These are phyloP conservation scores for Pelmatolapia mariae DNA, from an alignment of 2,113 vertebrate species.

Conservation along the genomic window DNA sequence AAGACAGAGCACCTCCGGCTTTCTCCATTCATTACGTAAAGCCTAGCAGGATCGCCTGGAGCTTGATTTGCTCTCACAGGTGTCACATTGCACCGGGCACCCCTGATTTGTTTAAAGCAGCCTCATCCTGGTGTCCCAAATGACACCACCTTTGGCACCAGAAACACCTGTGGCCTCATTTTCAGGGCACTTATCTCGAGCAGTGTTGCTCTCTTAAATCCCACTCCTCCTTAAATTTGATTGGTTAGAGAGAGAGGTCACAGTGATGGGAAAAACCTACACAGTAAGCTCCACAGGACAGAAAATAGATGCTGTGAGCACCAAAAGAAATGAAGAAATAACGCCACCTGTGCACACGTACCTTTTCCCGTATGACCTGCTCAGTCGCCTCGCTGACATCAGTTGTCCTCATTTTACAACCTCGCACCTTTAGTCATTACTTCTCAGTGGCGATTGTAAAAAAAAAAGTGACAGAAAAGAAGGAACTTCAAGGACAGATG, in stretches of 20 bases:
- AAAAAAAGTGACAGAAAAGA: not conserved
- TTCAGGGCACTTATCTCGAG: not conserved
- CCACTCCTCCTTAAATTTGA: not conserved
- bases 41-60: not conserved
- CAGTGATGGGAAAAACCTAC: not conserved
- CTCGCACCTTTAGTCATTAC: not conserved
- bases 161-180: rapidly evolving
- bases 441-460: not conserved
- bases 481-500: not conserved
- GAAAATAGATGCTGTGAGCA: not conserved
- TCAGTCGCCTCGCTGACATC: not conserved
- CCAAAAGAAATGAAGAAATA: not conserved
- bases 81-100: not conserved
- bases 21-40: rapidly evolving
- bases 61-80: not conserved
- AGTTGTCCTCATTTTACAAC: not conserved
- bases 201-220: not conserved
- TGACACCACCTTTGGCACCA: not conserved
- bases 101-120: not conserved
- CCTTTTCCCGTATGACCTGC: not conserved
- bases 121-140: not conserved
- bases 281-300: not conserved
- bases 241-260: not conserved
- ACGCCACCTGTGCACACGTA: no score
- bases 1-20: not conserved